Conservation (phyloP, 1,140 invertebrate species). For the Colletes gigas region DNA sequence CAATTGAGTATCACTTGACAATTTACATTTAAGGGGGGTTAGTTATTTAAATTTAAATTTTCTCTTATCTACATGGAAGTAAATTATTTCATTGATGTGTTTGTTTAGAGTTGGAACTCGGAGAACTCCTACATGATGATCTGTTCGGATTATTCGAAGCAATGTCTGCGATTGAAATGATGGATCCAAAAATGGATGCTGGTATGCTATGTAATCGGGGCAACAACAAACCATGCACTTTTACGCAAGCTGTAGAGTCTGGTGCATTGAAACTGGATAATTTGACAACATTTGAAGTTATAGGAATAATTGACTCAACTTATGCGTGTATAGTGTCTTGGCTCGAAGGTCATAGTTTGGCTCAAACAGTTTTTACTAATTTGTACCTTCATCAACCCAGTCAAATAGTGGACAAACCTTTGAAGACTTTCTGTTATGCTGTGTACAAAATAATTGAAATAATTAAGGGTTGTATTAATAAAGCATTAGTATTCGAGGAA, state of each 20-base stretch:
- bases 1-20: not conserved
- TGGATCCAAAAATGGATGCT: slow-evolving; percentile 99
- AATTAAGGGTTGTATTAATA: slow-evolving; percentile 94
- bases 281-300: slow-evolving; percentile 86
- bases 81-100: slow-evolving; percentile 14
- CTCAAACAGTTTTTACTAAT: slow-evolving; percentile 98
- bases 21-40: not conserved
- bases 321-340: slow-evolving; percentile 96
- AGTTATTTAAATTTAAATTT: not conserved
- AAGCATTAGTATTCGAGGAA: slow-evolving; percentile 94
- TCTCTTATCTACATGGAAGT: not conserved
- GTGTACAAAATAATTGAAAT: slow-evolving; percentile 95
- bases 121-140: slow-evolving; percentile 94
- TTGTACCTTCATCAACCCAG: slow-evolving; percentile 96
- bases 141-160: slow-evolving; percentile 98
- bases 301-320: slow-evolving; percentile 96
- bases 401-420: slow-evolving; percentile 90
- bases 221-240: slow-evolving; percentile 91
- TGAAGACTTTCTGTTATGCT: slow-evolving; percentile 93
- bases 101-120: slow-evolving; percentile 88
- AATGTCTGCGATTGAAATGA: slow-evolving; percentile 99
- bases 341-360: slow-evolving; percentile 97
- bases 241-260: slow-evolving; percentile 91
- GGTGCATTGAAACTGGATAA: slow-evolving; percentile 91
- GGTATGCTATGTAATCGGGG: slow-evolving; percentile 97